phyloP scores from a whole-genome alignment of 2,888 invertebrate genomes.

The Drosophila melanosoma region DNA sequence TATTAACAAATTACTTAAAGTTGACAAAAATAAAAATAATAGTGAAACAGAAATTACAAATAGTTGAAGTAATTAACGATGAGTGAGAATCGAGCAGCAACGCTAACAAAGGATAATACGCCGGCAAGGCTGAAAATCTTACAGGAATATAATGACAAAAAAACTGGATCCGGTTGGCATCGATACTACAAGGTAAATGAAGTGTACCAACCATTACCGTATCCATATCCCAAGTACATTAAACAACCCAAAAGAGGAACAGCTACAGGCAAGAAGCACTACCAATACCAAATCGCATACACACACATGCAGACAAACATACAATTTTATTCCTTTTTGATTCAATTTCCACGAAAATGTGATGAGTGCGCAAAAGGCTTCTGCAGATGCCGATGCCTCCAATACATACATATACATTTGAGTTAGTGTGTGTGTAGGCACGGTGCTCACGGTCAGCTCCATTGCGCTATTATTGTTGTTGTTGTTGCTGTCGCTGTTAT shows the following conservation, averaged over 20 bases:
- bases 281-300: slow-evolving; percentile 15
- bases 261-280: slow-evolving; percentile 30
- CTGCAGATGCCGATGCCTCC: slow-evolving; percentile 69
- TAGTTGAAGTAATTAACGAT: slow-evolving; percentile 43
- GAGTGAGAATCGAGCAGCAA: slow-evolving; percentile 58
- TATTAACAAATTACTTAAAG: slow-evolving; percentile 22
- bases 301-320: slow-evolving; percentile 24
- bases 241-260: slow-evolving; percentile 36
- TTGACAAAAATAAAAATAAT: slow-evolving; percentile 14
- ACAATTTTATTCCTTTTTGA: slow-evolving; percentile 73
- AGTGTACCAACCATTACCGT: slow-evolving; percentile 3
- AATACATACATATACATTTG: slow-evolving; percentile 38
- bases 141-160: slow-evolving; percentile 67
- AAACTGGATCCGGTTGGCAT: slow-evolving; percentile 55
- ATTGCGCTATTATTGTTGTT: slow-evolving; percentile 55
- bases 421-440: slow-evolving; percentile 42
- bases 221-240: slow-evolving; percentile 22
- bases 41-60: slow-evolving; percentile 9
- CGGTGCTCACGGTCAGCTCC: slow-evolving; percentile 66
- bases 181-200: slow-evolving; percentile 62
- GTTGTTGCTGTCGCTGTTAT: slow-evolving; percentile 48
- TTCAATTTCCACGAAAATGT: slow-evolving; percentile 83
- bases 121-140: slow-evolving; percentile 63
- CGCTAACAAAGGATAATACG: slow-evolving; percentile 52
- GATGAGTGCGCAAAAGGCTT: slow-evolving; percentile 82